Evolutionary conservation across 2,113 vertebrate genomes (phyloP).

Genomic region (Gymnocephalus cernua): DNA sequence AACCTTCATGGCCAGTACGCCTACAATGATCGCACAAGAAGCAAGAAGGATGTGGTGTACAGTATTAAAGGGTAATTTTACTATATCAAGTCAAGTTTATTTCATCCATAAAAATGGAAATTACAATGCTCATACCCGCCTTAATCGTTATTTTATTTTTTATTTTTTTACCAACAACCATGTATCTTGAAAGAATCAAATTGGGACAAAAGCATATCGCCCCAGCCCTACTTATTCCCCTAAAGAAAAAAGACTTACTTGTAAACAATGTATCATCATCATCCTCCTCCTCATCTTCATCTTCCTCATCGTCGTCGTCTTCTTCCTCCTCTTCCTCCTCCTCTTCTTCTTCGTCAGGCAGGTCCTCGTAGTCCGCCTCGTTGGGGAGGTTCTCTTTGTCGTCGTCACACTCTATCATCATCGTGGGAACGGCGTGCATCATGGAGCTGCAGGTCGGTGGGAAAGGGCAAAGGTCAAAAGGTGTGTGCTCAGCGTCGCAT

Average conservation of each 20-base stretch:
- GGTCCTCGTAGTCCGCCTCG: constrained; percentile 89
- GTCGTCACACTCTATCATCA: constrained; percentile 94
- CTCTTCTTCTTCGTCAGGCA: constrained; percentile 88
- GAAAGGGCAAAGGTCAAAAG: constrained; percentile 47
- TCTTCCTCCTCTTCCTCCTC: constrained; percentile 91
- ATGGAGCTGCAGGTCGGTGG: constrained; percentile 85
- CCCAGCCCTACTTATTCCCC: no score
- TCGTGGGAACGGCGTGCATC: constrained; percentile 91
- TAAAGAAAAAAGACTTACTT: constrained; percentile 81
- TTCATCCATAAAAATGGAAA: no score
- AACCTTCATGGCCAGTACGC: constrained; percentile 94
- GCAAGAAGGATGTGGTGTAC: neutral
- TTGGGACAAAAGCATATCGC: no score
- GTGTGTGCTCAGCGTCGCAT: neutral
- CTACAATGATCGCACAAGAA: constrained; percentile 70
- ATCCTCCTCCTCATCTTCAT: constrained; percentile 87
- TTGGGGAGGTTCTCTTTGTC: constrained; percentile 97
- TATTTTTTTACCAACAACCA: no score
- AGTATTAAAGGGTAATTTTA: no score
- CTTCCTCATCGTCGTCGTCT: constrained; percentile 85
- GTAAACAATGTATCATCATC: constrained; percentile 89
- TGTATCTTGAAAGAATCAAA: no score
- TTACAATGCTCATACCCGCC: no score
- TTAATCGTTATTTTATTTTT: no score
- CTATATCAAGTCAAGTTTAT: no score